phyloP scores from a whole-genome alignment of 2,888 invertebrate genomes.

The Dicycla oo region DNA sequence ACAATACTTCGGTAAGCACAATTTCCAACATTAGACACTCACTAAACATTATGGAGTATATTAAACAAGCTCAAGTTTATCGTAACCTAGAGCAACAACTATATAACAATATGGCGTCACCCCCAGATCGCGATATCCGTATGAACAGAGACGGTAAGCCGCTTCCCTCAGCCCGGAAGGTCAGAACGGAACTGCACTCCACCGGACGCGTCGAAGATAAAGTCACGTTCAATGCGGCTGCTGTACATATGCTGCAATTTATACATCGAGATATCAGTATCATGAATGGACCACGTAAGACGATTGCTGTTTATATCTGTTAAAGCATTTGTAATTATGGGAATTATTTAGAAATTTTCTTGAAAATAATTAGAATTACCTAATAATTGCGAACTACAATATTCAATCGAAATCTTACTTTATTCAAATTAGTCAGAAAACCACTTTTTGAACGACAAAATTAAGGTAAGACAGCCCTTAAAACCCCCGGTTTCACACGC shows the following conservation, averaged over 20 bases:
- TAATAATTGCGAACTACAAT: neutral
- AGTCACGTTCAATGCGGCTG: conserved; percentile 74
- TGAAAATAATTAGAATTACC: neutral
- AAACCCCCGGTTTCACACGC: neutral
- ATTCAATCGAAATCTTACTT: neutral
- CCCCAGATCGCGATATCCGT: conserved; percentile 72
- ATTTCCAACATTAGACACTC: neutral
- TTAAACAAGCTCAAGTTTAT: neutral
- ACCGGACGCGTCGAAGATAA: conserved; percentile 78
- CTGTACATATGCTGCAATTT: conserved; percentile 76
- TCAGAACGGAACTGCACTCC: conserved; percentile 76
- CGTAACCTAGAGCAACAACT: neutral
- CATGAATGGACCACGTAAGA: conserved; percentile 78
- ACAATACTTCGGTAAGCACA: neutral
- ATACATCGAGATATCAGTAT: conserved; percentile 78
- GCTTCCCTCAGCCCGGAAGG: conserved; percentile 78
- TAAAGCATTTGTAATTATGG: neutral
- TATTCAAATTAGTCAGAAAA: neutral
- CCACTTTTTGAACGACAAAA: neutral
- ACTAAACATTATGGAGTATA: neutral
- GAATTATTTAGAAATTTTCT: neutral
- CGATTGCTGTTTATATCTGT: neutral
- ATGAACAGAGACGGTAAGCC: conserved; percentile 70
- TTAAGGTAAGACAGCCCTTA: neutral
- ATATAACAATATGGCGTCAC: neutral